These are phyloP conservation scores for Ophraella communa DNA, from an alignment of 2,888 invertebrate genomes.

Conservation along the genomic window DNA sequence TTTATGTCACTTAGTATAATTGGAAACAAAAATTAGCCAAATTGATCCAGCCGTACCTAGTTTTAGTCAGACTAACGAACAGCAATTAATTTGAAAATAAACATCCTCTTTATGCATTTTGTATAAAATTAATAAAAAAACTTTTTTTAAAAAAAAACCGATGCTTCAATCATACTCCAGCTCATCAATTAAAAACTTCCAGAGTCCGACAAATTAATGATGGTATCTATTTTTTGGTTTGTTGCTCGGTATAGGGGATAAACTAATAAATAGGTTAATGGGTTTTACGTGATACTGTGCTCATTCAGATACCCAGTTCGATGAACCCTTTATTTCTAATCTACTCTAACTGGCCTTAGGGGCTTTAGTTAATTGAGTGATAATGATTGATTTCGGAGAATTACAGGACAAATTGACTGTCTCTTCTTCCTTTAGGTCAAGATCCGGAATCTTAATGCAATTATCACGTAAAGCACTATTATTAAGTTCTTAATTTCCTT, in stretches of 20 bases:
- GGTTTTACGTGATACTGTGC: not conserved
- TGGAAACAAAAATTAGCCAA: not conserved
- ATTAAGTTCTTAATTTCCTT: too few relatives aligned
- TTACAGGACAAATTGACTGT: not conserved
- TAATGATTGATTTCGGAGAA: conserved; percentile 2
- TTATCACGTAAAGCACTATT: not conserved
- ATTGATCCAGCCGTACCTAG: too few relatives aligned
- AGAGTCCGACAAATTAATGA: not conserved
- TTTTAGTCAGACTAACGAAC: too few relatives aligned
- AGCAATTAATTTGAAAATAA: too few relatives aligned
- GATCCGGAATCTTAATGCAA: not conserved
- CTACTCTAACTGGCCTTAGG: not conserved
- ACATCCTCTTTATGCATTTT: not conserved
- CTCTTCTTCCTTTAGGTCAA: not conserved
- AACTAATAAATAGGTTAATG: not conserved
- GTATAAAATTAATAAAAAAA: too few relatives aligned
- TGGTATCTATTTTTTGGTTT: not conserved
- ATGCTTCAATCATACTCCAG: not conserved
- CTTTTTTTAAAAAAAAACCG: not conserved
- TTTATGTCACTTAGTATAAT: too few relatives aligned
- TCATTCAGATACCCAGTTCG: not conserved
- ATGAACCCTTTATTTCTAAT: conserved; percentile 1
- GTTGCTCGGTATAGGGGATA: not conserved
- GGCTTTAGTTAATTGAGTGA: conserved; percentile 2
- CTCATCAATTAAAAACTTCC: not conserved